phyloP scores from a whole-genome alignment of 2,888 invertebrate genomes.

The Dolichomitus sp. region DNA sequence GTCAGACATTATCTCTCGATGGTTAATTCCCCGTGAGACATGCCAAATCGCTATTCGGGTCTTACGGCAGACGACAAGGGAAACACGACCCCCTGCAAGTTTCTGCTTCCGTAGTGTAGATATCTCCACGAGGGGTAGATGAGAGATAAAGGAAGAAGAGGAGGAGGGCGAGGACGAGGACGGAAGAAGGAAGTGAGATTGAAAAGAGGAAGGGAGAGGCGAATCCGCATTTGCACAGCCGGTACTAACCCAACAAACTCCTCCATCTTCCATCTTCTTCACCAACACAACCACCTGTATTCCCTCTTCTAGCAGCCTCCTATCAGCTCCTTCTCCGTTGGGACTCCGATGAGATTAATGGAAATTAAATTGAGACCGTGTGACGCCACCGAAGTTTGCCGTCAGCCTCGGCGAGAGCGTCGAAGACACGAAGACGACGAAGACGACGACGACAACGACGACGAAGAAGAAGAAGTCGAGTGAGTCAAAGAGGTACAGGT shows the following conservation, averaged over 20 bases:
- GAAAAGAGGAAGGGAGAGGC: conserved; percentile 19
- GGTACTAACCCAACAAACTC: conserved; percentile 61
- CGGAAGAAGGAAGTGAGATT: conserved; percentile 13
- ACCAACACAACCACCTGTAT: conserved; percentile 8
- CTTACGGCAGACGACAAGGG: conserved; percentile 19
- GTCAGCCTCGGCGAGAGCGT: conserved; percentile 47
- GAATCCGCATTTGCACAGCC: conserved; percentile 62
- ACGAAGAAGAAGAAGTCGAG: not conserved
- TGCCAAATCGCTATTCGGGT: conserved; percentile 38
- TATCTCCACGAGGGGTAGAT: conserved; percentile 8
- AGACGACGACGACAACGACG: not conserved
- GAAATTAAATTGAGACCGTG: conserved; percentile 72
- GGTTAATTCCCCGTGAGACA: conserved; percentile 44
- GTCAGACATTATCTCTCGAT: conserved; percentile 19
- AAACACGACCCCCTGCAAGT: conserved; percentile 31
- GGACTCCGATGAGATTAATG: conserved; percentile 71
- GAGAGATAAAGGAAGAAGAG: not conserved
- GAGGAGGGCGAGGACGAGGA: not conserved
- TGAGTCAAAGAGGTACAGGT: conserved; percentile 9
- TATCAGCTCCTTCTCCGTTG: conserved; percentile 22
- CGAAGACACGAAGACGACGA: conserved; percentile 45
- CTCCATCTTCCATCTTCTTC: conserved; percentile 23
- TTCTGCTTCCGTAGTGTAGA: conserved; percentile 9
- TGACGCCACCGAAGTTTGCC: conserved; percentile 66
- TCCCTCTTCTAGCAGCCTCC: not conserved